These are phyloP conservation scores for Pararge aegeria DNA, from an alignment of 1,140 invertebrate species.

Conservation along the genomic window DNA sequence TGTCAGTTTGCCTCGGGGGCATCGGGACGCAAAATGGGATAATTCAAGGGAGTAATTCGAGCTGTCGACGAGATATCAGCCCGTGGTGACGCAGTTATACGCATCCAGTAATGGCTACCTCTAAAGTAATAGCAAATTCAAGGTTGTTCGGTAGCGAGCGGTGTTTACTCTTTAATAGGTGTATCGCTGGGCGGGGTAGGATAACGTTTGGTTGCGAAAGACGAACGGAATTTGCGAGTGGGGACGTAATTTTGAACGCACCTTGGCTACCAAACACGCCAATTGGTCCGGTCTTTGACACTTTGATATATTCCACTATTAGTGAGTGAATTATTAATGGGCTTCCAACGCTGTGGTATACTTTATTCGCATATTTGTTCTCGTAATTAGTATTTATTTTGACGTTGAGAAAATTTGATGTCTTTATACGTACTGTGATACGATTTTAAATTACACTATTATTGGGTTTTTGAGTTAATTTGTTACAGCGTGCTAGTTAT, in stretches of 20 bases:
- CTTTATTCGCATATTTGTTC: slow-evolving; percentile 22
- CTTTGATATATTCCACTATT: slow-evolving; percentile 63
- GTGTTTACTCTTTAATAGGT: slow-evolving; percentile 48
- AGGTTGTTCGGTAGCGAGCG: slow-evolving; percentile 66
- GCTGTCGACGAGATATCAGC: slow-evolving; percentile 64
- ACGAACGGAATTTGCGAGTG: slow-evolving; percentile 53
- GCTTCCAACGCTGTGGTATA: slow-evolving; percentile 6
- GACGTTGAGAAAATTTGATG: slow-evolving; percentile 26
- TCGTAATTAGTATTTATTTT: slow-evolving; percentile 38
- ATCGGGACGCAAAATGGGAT: slow-evolving; percentile 53
- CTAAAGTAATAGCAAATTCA: slow-evolving; percentile 59
- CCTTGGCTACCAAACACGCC: slow-evolving; percentile 46
- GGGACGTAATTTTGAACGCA: slow-evolving; percentile 54
- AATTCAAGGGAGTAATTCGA: slow-evolving; percentile 59
- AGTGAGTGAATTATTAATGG: slow-evolving; percentile 42
- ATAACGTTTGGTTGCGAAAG: slow-evolving; percentile 51
- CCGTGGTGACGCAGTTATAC: slow-evolving; percentile 54
- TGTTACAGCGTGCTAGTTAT: too few relatives aligned
- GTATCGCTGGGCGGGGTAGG: slow-evolving; percentile 56
- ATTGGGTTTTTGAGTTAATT: too few relatives aligned
- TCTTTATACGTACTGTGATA: slow-evolving; percentile 23
- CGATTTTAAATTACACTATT: too few relatives aligned
- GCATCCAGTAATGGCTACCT: slow-evolving; percentile 47
- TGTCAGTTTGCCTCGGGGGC: slow-evolving; percentile 50
- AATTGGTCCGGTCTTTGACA: slow-evolving; percentile 69